phyloP scores from a whole-genome alignment of 2,888 invertebrate genomes.

The Agrilus biguttatus region DNA sequence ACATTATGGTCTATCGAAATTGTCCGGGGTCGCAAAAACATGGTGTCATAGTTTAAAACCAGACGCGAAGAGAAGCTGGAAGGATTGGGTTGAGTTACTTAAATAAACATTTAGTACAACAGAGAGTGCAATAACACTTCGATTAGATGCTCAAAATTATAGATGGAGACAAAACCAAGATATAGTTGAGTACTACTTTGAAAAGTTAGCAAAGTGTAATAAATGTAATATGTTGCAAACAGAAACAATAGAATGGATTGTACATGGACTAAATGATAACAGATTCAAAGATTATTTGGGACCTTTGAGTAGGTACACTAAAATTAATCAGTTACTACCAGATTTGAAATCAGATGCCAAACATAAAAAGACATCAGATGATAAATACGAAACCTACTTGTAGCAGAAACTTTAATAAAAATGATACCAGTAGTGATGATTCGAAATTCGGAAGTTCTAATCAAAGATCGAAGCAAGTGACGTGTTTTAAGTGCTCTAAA shows the following conservation, averaged over 20 bases:
- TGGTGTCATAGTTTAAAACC: conserved; percentile 11
- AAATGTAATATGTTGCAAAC: conserved; percentile 9
- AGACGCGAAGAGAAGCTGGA: conserved; percentile 1
- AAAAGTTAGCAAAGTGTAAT: conserved; percentile 12
- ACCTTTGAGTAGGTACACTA: conserved; percentile 10
- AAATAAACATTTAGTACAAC: neutral
- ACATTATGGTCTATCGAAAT: conserved; percentile 10
- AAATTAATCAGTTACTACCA: conserved; percentile 8
- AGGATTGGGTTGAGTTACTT: conserved; percentile 3
- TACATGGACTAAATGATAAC: conserved; percentile 8
- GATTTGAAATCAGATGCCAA: too few relatives aligned
- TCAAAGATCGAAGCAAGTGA: too few relatives aligned
- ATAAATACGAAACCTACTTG: too few relatives aligned
- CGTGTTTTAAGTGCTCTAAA: too few relatives aligned
- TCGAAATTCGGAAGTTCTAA: too few relatives aligned
- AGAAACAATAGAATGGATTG: conserved; percentile 12
- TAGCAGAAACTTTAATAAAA: too few relatives aligned
- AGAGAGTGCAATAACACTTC: neutral
- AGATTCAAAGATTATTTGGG: conserved; percentile 10
- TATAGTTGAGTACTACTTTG: conserved; percentile 12
- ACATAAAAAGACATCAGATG: too few relatives aligned
- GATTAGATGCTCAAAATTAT: conserved; percentile 10
- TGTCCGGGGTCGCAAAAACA: conserved; percentile 10
- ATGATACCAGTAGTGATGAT: too few relatives aligned
- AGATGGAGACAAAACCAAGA: conserved; percentile 7